Conservation (phyloP, 2,888 invertebrate genomes). For the Polietes domitor region DNA sequence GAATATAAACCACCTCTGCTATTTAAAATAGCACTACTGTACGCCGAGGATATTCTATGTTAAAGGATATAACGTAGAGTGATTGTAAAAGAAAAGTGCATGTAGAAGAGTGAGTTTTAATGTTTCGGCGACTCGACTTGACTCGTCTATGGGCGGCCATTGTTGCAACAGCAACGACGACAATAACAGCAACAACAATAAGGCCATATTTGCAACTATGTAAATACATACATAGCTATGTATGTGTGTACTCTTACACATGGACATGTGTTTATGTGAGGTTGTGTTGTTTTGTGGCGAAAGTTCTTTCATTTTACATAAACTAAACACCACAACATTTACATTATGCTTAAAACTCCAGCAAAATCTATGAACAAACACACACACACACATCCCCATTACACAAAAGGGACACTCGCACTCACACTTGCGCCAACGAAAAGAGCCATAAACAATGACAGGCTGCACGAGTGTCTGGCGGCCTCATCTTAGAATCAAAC, state of each 20-base stretch:
- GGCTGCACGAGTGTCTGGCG: constrained; percentile 50
- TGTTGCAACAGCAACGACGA: constrained; percentile 9
- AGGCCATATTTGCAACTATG: background rate
- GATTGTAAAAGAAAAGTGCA: constrained; percentile 55
- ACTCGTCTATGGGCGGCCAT: background rate
- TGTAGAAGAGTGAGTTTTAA: constrained; percentile 58
- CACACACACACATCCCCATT: background rate
- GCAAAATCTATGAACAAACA: constrained; percentile 35
- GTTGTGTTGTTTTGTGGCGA: constrained; percentile 67
- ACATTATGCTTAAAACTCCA: constrained; percentile 55
- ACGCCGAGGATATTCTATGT: constrained; percentile 28
- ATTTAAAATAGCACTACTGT: background rate
- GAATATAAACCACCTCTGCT: background rate
- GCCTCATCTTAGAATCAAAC: constrained; percentile 63
- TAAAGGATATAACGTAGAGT: constrained; percentile 44
- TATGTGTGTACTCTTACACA: background rate
- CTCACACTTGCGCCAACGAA: constrained; percentile 32
- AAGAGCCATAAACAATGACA: constrained; percentile 65
- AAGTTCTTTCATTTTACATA: constrained; percentile 73
- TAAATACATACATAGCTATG: background rate
- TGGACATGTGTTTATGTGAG: constrained; percentile 57
- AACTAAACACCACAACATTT: constrained; percentile 68
- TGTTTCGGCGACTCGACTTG: constrained; percentile 22
- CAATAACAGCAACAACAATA: constrained; percentile 9
- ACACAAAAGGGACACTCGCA: constrained; percentile 8